phyloP scores from a whole-genome alignment of 53 echinoderm and acorn worm genomes.

The Henricia sp. region DNA sequence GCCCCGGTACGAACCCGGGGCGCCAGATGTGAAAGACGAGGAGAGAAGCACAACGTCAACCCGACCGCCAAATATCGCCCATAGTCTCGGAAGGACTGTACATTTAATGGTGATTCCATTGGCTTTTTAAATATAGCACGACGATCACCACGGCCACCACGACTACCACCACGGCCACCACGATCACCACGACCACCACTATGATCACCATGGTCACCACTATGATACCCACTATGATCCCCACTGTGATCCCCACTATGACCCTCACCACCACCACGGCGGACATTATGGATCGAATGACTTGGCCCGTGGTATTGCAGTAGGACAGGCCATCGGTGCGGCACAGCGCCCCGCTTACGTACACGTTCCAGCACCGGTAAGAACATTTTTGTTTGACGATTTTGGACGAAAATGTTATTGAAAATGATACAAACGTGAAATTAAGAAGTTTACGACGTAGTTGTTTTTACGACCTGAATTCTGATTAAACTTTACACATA shows the following conservation, averaged over 20 bases:
- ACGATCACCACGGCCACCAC: background rate
- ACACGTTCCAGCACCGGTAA: constrained; percentile 8
- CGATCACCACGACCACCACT: background rate
- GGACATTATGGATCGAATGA: background rate
- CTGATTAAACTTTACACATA: background rate
- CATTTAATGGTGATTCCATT: too few relatives aligned
- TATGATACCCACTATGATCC: background rate
- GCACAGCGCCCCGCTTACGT: background rate
- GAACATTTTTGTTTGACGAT: background rate
- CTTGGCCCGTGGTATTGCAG: constrained; percentile 1
- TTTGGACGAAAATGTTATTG: too few relatives aligned
- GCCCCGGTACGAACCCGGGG: too few relatives aligned
- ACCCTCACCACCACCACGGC: background rate
- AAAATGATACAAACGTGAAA: too few relatives aligned
- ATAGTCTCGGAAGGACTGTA: too few relatives aligned
- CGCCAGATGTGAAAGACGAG: too few relatives aligned
- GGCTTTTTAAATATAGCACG: background rate
- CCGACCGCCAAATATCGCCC: too few relatives aligned
- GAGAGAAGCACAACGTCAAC: too few relatives aligned
- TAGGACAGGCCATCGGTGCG: background rate
- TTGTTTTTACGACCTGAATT: background rate
- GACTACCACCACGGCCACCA: constrained; percentile 2
- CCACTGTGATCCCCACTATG: background rate
- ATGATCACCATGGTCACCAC: background rate
- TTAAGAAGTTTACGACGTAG: too few relatives aligned